Evolutionary conservation across 1,140 invertebrate genomes (phyloP).

Genomic region (Aphis craccivora): DNA sequence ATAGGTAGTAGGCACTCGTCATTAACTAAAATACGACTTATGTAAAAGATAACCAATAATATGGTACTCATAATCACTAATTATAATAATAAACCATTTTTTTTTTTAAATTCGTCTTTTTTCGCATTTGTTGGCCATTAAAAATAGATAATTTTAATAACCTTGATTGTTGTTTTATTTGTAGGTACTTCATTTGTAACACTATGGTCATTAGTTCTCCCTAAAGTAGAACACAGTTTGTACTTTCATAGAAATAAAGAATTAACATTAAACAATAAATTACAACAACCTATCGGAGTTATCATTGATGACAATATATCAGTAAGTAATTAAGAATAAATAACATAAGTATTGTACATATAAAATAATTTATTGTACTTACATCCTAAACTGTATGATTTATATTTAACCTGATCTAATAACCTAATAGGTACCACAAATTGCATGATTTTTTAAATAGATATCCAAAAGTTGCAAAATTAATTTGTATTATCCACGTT

Average conservation of each 20-base stretch:
- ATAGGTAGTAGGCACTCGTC: too few species aligned
- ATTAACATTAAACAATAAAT: neutral
- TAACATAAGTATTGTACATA: neutral
- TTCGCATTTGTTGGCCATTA: neutral
- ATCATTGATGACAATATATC: neutral
- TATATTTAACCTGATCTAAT: neutral
- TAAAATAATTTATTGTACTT: too few species aligned
- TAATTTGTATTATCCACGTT: neutral
- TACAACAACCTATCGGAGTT: neutral
- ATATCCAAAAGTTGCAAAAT: neutral
- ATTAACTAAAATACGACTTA: too few species aligned
- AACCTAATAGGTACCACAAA: neutral
- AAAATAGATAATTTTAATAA: neutral
- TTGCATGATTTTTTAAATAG: neutral
- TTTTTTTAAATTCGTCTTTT: neutral
- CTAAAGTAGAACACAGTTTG: conserved; percentile 54
- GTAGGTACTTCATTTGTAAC: conserved; percentile 53
- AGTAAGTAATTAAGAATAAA: neutral
- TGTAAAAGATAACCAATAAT: neutral
- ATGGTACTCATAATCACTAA: neutral
- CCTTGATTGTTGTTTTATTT: neutral
- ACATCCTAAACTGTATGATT: too few species aligned
- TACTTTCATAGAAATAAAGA: conserved; percentile 55
- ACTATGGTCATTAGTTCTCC: conserved; percentile 51
- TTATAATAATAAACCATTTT: neutral